These are phyloP conservation scores for Ptilodon capucinus DNA, from an alignment of 2,888 invertebrate species.

Conservation along the genomic window DNA sequence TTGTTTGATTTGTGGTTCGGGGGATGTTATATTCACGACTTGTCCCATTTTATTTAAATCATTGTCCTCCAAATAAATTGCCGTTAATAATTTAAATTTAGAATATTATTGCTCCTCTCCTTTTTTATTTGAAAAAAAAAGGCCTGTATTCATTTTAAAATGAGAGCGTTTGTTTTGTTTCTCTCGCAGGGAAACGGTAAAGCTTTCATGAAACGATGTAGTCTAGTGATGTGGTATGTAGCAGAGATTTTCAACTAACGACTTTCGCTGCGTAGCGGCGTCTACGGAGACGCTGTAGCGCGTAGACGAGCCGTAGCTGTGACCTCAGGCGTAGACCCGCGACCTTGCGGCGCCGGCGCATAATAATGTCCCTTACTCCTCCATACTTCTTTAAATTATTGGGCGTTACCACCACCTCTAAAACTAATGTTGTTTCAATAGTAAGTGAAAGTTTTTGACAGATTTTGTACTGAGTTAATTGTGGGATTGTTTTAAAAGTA, in stretches of 20 bases:
- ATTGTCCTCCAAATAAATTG: not conserved
- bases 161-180: not conserved
- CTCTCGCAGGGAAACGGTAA: not conserved
- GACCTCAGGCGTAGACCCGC: conserved; percentile 51
- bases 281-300: conserved; percentile 58
- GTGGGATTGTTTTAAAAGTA: too few species aligned
- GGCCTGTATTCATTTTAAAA: not conserved
- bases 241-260: conserved; percentile 53
- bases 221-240: conserved; percentile 30
- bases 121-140: not conserved
- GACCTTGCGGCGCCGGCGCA: conserved; percentile 28
- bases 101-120: not conserved
- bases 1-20: conserved; percentile 37
- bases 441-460: too few species aligned
- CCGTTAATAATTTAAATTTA: not conserved
- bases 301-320: conserved; percentile 63
- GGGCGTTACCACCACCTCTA: too few species aligned
- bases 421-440: too few species aligned
- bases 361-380: conserved; percentile 8
- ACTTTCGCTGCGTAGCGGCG: conserved; percentile 55
- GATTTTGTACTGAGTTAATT: too few species aligned
- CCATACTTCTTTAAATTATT: too few species aligned
- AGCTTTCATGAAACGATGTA: not conserved
- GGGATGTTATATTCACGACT: conserved; percentile 1
- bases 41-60: not conserved